These are phyloP conservation scores for Osmoderma eremita DNA, from an alignment of 2,888 invertebrate species.

Conservation along the genomic window DNA sequence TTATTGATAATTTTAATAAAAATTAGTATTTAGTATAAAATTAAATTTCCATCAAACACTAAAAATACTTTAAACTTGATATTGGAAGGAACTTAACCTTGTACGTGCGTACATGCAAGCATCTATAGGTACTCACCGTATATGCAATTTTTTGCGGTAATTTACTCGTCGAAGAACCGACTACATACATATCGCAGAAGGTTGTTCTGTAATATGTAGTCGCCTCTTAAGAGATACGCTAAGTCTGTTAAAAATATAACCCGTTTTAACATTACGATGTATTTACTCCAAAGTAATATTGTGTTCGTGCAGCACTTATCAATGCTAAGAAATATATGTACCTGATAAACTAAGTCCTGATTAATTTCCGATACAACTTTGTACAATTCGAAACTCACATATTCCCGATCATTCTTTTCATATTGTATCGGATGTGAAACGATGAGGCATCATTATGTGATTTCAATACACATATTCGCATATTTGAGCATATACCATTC, in stretches of 20 bases:
- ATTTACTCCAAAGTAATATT: slow-evolving; percentile 32
- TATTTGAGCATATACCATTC: not conserved
- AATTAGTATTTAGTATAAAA: too few relatives aligned
- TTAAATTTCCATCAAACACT: too few relatives aligned
- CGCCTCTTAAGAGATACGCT: slow-evolving; percentile 12
- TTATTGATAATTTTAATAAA: too few relatives aligned
- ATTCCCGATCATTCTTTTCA: too few relatives aligned
- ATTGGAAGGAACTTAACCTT: slow-evolving; percentile 1
- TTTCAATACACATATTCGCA: too few relatives aligned
- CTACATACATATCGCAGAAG: not conserved
- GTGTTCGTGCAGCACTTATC: not conserved
- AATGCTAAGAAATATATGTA: not conserved
- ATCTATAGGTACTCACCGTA: not conserved
- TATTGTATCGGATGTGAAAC: too few relatives aligned
- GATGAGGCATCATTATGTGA: too few relatives aligned
- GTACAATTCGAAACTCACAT: too few relatives aligned
- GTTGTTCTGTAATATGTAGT: too few relatives aligned
- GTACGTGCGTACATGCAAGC: not conserved
- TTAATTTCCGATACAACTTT: too few relatives aligned
- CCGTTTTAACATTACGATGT: slow-evolving; percentile 9
- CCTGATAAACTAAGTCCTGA: too few relatives aligned
- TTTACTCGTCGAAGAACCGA: slow-evolving; percentile 16
- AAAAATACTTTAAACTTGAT: too few relatives aligned
- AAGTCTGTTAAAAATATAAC: slow-evolving; percentile 34
- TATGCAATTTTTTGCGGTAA: slow-evolving; percentile 12